Evolutionary conservation across 2,888 invertebrate species (phyloP), one percentile per base, ranked within the genome.

Genomic region (Eupithecia centaureata): DNA sequence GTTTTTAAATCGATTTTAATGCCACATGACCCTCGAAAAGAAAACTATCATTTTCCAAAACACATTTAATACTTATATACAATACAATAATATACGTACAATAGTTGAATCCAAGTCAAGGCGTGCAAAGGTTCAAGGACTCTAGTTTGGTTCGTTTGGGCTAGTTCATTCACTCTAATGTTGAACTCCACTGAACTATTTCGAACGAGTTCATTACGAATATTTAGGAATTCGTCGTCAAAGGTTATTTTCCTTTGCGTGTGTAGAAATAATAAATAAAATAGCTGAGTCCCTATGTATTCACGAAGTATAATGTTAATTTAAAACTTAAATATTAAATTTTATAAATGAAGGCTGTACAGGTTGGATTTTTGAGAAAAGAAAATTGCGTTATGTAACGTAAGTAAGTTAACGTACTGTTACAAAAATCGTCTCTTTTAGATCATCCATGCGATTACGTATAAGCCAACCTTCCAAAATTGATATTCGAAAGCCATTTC

Each of bases 201-300:
- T 30, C 28, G 30, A 28, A 10, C 54, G 30, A 56, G 28, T 56
- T 56, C 30, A 56, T 56, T 56, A 56, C n/a, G 28, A 56, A 56
- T 56, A 30, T n/a, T 56, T 56, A 56, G 30, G 28, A 56, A 56
- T 56, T 56, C 30, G 54, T 56, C 54, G 54, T n/a, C 25, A 28
- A 47, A 8, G 25, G n/a, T 30, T 30, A 56, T 47, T 22, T 47
- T 47, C 47, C 22, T 47, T 47, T 47, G 47, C 47, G 22, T 22
- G 47, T 47, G 22, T 18, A 12, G 10, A 47, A 18, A 12, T 47
- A 18, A n/a, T 7, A n/a, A 38, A 35, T 35, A 2, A 0, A n/a
- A 38, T 38, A 38, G n/a, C n/a, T 38, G 38, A 7, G n/a, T n/a
- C n/a, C n/a, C n/a, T n/a, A 7, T n/a, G 13, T 35, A 15, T 15